These are phyloP conservation scores for Dolichopus griseipennis DNA, from an alignment of 2,888 invertebrate species.

Conservation along the genomic window DNA sequence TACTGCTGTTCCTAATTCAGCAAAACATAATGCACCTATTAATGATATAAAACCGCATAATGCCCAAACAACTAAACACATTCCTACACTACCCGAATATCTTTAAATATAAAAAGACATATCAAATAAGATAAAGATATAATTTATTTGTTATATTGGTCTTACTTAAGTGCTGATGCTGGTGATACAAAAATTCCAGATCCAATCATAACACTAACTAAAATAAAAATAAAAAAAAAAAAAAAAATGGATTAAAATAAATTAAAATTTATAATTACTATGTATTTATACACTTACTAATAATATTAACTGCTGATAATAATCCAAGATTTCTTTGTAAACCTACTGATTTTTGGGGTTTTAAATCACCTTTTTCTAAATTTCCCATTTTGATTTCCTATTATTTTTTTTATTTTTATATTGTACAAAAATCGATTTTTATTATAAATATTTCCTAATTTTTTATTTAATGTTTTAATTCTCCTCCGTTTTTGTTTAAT, in stretches of 20 bases:
- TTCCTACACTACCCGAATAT: conserved; percentile 65
- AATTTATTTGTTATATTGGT: too few relatives aligned
- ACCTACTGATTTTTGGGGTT: conserved; percentile 46
- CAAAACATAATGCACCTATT: conserved; percentile 69
- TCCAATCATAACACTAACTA: conserved; percentile 77
- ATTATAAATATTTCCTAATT: too few relatives aligned
- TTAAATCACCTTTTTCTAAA: not conserved
- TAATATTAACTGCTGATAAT: conserved; percentile 71
- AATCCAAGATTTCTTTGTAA: conserved; percentile 69
- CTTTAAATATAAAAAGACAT: not conserved
- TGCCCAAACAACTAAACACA: conserved; percentile 70
- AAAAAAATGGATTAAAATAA: too few relatives aligned
- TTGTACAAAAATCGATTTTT: too few relatives aligned
- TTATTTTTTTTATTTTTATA: too few relatives aligned
- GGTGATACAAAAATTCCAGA: conserved; percentile 84
- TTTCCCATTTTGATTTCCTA: not conserved
- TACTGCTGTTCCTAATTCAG: conserved; percentile 70
- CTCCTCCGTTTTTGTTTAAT: too few relatives aligned
- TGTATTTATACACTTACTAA: too few relatives aligned
- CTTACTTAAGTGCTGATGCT: conserved; percentile 55
- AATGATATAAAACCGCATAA: conserved; percentile 67
- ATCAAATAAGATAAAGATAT: too few relatives aligned
- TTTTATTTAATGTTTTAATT: too few relatives aligned
- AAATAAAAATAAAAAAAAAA: not conserved
- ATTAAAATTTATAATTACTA: not conserved